Evolutionary conservation across 2,888 invertebrate species (phyloP).

Genomic region (Cosmorhoe ocellata): DNA sequence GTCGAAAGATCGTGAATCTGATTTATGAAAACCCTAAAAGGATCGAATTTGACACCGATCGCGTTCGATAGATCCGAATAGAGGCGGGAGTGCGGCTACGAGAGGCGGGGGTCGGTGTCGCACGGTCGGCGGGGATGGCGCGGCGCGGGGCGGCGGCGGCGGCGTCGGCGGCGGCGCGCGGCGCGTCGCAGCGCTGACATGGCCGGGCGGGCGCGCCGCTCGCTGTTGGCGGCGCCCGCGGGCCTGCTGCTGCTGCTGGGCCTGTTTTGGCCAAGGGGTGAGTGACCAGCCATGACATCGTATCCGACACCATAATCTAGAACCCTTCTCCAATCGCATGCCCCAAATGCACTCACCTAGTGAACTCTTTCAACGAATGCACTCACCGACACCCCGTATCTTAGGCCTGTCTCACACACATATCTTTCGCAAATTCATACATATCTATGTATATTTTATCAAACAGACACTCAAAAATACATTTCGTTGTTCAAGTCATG

Average conservation of each 20-base stretch:
- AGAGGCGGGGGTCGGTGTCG: constrained; percentile 57
- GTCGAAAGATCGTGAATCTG: constrained; percentile 73
- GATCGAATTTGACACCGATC: constrained; percentile 66
- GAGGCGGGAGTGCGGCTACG: constrained; percentile 66
- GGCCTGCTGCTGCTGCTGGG: constrained; percentile 79
- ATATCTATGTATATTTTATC: no score
- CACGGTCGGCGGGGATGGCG: constrained; percentile 63
- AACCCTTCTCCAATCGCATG: constrained; percentile 4
- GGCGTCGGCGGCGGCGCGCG: constrained; percentile 62
- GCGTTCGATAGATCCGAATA: constrained; percentile 70
- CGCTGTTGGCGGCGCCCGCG: constrained; percentile 80
- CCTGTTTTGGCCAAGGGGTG: constrained; percentile 78
- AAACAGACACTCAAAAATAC: no score
- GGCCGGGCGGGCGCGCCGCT: constrained; percentile 80
- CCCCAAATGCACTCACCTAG: neutral
- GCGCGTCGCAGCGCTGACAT: constrained; percentile 79
- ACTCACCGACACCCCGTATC: no score
- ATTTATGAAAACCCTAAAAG: constrained; percentile 75
- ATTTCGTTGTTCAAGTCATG: no score
- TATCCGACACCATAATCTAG: neutral
- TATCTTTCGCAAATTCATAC: no score
- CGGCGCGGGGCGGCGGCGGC: constrained; percentile 70
- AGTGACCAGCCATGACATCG: constrained; percentile 33
- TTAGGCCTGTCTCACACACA: no score
- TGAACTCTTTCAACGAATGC: no score